Base-by-base conservation (phyloP, 2,888 invertebrate species). In the Leptinotarsa juncta region DNA sequence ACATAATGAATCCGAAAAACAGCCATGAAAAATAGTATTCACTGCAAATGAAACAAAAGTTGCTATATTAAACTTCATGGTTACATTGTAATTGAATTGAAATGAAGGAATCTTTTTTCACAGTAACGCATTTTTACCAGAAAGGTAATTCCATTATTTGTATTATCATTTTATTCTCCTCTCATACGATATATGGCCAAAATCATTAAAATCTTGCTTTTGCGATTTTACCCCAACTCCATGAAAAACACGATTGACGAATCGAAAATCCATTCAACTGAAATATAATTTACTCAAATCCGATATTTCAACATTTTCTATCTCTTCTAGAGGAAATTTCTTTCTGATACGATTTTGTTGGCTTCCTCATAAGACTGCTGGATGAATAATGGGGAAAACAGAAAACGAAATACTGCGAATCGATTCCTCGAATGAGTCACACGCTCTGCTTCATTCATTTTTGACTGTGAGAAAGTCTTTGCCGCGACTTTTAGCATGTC, bases 361-460 rank as follows among this genome's bases (percentile, higher is more conserved):
- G 51, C 42, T 42, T 42, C 42, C 42, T 42, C 42, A 42, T 42
- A 42, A 16, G 51, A 51, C 51, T 62, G 15, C 10, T 23, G 4
- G 15, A 32, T 62, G 62, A 42, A 62, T 62, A 62, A 62, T 62
- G 16, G 32, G 62, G 42, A 62, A 62, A 32, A 42, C 62, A 62
- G 26, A n/a, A 26, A 62, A 62, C 20, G 62, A n/a, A 62, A 62
- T n/a, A n/a, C 62, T 12, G n/a, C n/a, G 62, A 16, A 62, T 62
- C 62, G 42, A 62, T 62, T 62, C 10, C 5, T n/a, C 15, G 62
- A 62, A 62, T 62, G 62, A 62, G 62, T 62, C 62, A 62, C 62
- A 23, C n/a, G n/a, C 57, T 32, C n/a, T n/a, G 60, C 23, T 32
- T 62, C 42, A 62, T 62, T 62, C 62, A 62, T 42, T 32, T 26